Evolutionary conservation across 2,113 vertebrate species (phyloP), one percentile per base, ranked within the genome.

Genomic region (Chaetodon auriga): DNA sequence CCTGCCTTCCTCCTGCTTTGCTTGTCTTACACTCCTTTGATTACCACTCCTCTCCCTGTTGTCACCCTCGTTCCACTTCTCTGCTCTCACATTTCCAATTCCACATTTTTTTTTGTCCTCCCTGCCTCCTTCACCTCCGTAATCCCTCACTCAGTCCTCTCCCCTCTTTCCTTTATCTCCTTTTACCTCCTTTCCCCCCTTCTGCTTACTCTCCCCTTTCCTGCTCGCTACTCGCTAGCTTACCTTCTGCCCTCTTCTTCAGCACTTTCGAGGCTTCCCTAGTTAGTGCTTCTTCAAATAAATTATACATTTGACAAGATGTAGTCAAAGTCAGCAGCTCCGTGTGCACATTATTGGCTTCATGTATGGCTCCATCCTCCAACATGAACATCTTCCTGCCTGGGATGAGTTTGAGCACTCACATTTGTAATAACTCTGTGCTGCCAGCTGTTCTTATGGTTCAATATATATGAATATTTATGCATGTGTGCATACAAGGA

Each of bases 271-370:
- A 83, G 87, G 81, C 87, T 85, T 80, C 89, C 86, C 75, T 90
- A 81, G 90, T 91, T 94, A 93, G 87, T 91, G 84, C 84, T 85
- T 55, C 80, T 85, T 78, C 79, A 66, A 78, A 93, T 95, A 80
- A 95, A 95, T 94, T 91, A 95, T 93, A 89, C 88, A 95, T 94
- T 81, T 77, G 89, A 90, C 91, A 89, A 88, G 90, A 92, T 86
- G 87, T 89, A 89, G 89, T 90, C 80, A 83, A 90, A 91, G 90
- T 90, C 92, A 92, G 92, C 85, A 78, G 88, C 84, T 89, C 51
- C 11, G 46, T 76, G 46, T 69, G 63, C 76, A 77, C 85, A 65
- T 60, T 71, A 68, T 35, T 75, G 70, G 75, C 79, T 89, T 75
- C 78, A 76, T 75, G 81, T 87, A 88, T 75, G 70, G 82, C 65